These are phyloP conservation scores for Eurois occulta DNA, from an alignment of 2,888 invertebrate genomes.

Conservation along the genomic window DNA sequence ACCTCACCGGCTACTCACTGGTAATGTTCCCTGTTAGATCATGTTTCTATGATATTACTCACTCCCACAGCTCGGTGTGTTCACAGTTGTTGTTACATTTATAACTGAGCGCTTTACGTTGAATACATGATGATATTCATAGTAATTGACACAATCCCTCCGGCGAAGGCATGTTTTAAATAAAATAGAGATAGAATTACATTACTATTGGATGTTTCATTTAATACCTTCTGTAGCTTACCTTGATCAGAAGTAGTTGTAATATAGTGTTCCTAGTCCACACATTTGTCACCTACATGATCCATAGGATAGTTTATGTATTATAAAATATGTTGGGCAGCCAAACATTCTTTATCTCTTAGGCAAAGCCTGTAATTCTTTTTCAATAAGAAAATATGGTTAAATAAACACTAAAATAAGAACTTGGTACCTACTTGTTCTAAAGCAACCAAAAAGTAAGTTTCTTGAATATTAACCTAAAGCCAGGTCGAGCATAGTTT, in stretches of 20 bases:
- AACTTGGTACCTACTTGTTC: not conserved
- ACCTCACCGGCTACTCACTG: slow-evolving; percentile 58
- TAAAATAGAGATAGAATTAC: slow-evolving; percentile 15
- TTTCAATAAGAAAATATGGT: not conserved
- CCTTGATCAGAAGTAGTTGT: slow-evolving; percentile 2
- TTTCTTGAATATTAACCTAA: not conserved
- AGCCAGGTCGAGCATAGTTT: too few relatives aligned
- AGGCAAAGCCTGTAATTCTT: not conserved
- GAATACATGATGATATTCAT: slow-evolving; percentile 40
- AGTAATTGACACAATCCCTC: slow-evolving; percentile 50
- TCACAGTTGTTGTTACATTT: slow-evolving; percentile 43
- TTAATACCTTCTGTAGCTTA: slow-evolving; percentile 3
- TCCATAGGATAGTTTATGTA: not conserved
- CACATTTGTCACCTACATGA: not conserved
- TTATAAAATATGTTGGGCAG: not conserved
- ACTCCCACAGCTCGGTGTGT: slow-evolving; percentile 32
- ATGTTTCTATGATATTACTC: slow-evolving; percentile 57
- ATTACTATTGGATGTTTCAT: not conserved
- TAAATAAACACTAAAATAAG: not conserved
- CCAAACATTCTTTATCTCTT: not conserved
- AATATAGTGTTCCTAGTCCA: slow-evolving; percentile 1
- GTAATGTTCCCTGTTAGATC: slow-evolving; percentile 58
- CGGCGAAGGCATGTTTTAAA: slow-evolving; percentile 23
- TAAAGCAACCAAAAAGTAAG: not conserved
- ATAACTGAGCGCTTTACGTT: slow-evolving; percentile 29